Conservation (phyloP, 2,797 vertebrate genomes). For the Sebastes flavidus region DNA sequence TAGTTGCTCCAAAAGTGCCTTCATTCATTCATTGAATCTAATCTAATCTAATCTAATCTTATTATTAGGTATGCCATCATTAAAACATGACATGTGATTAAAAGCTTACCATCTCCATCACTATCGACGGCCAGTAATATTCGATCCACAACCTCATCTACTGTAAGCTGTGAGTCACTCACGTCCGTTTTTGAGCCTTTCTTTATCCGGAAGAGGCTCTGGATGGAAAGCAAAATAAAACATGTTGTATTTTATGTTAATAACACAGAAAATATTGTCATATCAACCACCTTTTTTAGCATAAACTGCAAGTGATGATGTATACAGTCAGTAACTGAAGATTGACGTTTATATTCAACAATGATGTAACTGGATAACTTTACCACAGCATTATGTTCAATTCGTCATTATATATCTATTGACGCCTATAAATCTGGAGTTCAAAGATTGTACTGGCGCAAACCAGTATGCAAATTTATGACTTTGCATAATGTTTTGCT, state of each 20-base stretch:
- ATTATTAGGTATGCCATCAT: no score
- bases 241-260: not conserved
- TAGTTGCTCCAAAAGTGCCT: not conserved
- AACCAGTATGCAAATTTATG: not conserved
- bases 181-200: conserved; percentile 53
- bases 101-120: conserved; percentile 76
- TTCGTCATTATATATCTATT: not conserved
- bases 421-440: not conserved
- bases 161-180: conserved; percentile 21
- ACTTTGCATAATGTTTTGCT: not conserved
- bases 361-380: not conserved
- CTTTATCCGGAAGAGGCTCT: conserved; percentile 78
- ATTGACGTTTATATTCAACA: not conserved
- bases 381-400: not conserved
- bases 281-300: not conserved
- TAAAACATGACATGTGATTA: not conserved
- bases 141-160: conserved; percentile 77
- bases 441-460: not conserved
- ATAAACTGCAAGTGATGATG: not conserved
- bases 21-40: not conserved
- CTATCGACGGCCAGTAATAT: conserved; percentile 72
- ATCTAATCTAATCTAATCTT: no score
- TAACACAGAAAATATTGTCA: not conserved
- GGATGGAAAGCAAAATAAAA: not conserved
- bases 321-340: not conserved